Base-by-base conservation (phyloP, 2,888 invertebrate species). In the Petrolisthes cinctipes region DNA sequence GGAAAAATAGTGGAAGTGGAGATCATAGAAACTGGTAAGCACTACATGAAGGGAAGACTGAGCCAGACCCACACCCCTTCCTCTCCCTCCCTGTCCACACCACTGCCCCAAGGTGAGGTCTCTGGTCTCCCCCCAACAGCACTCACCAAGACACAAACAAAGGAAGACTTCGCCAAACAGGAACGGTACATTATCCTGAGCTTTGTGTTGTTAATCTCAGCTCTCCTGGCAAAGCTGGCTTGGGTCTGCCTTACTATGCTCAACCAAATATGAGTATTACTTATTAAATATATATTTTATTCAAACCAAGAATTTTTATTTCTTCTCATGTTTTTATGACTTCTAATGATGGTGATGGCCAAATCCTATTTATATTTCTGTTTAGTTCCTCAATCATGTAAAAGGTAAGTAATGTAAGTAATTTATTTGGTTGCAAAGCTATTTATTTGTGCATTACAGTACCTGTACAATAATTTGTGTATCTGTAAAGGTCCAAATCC, bases 1-100 rank as follows among this genome's bases (percentile, higher is more conserved):
- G 98, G 98, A 0, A 96, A 96, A 92, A 94, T 96, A 93, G 94
- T 98, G 0, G 95, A 94, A 0, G 98, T 98, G 0, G 94, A 95
- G 92, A 96, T 98, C 61, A 86, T 86, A 14, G 90, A 90, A 76
- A 90, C 90, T 1, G 90, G 90, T 37, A 90, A 90, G 68, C 90
- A 90, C 78, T 90, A 89, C 82, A 83, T 90, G 89, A 81, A 75
- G 17, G 88, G 90, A 11, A 84, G 83, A 11, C 86, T 86, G 20
- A 61, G 76, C 56, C 85, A 86, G 71, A 86, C 86, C n/a, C 78
- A 68, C 11, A 56, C 54, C 23, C 86, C 84, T 37, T 23, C 79
- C 20, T 80, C 85, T 7, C 89, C 89, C 14, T 68, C 86, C 66
- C 20, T 81, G 51, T 71, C 79, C 11, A 68, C 82, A 14, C 80